phyloP scores from a whole-genome alignment of 2,797 vertebrate genomes.

The Podarcis lilfordi region DNA sequence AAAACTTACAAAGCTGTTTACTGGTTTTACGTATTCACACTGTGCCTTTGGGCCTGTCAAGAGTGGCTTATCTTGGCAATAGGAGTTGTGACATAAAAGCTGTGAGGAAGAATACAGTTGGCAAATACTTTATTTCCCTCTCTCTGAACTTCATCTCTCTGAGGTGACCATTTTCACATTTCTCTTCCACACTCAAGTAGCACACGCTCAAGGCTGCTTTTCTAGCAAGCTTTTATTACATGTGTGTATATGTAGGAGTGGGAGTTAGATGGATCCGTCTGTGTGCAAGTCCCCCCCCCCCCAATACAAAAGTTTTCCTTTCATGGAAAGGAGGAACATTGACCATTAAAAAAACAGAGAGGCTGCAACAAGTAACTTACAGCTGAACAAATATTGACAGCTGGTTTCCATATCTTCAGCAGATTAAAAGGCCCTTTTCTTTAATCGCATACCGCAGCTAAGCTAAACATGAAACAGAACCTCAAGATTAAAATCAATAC shows the following conservation, averaged over 20 bases:
- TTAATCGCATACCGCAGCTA: conserved; percentile 42
- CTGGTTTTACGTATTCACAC: too few species aligned
- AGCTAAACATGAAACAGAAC: conserved; percentile 47
- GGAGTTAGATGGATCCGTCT: conserved; percentile 45
- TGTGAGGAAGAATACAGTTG: neutral
- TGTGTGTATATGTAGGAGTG: conserved; percentile 39
- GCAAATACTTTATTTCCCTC: neutral
- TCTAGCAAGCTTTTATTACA: conserved; percentile 69
- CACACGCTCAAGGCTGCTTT: conserved; percentile 20
- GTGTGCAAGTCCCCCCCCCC: conserved; percentile 19
- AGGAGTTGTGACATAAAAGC: neutral
- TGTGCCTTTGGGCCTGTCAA: neutral
- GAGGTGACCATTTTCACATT: neutral
- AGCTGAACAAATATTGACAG: conserved; percentile 68
- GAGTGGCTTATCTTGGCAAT: neutral
- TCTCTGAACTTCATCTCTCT: neutral
- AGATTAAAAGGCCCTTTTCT: conserved; percentile 51
- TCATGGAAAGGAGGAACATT: conserved; percentile 75
- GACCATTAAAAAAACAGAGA: conserved; percentile 62
- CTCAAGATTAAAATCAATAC: conserved; percentile 40
- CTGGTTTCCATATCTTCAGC: conserved; percentile 58
- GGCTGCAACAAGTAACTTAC: conserved; percentile 61
- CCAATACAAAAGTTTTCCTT: conserved; percentile 65
- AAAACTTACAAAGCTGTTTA: too few species aligned
- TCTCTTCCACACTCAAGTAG: neutral